A percentile compares a stretch with the other conserved stretches of the same genome.
Conservation (phyloP, 2,797 vertebrate species). For the Poecile montanus region DNA sequence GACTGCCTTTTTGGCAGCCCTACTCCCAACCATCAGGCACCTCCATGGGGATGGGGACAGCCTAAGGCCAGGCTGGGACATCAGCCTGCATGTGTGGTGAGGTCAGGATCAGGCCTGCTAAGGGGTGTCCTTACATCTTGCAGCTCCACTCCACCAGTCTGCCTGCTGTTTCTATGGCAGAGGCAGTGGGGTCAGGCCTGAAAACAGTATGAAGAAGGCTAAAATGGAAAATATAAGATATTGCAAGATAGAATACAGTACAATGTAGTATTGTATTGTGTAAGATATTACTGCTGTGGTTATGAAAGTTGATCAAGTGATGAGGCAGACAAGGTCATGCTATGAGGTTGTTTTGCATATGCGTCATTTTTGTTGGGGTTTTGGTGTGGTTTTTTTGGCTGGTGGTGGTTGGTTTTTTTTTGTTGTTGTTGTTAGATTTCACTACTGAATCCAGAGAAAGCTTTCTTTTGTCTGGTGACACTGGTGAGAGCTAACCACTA, state of each 20-base stretch:
- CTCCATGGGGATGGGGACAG: background rate
- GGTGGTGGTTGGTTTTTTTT: background rate
- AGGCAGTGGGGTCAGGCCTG: background rate
- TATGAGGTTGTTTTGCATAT: background rate
- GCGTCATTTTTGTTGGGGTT: background rate
- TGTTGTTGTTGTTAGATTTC: background rate
- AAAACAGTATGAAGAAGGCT: background rate
- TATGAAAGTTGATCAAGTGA: background rate
- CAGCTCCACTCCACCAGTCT: background rate
- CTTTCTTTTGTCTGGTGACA: background rate
- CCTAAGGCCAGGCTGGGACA: background rate
- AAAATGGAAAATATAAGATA: background rate
- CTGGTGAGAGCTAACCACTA: fast-evolving
- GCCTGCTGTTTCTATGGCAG: background rate
- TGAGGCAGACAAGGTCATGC: background rate
- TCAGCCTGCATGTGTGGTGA: fast-evolving
- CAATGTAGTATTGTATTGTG: background rate
- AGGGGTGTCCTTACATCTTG: background rate
- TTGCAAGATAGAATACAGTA: background rate
- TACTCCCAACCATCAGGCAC: background rate
- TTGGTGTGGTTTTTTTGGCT: background rate
- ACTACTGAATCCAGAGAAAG: background rate
- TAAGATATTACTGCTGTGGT: background rate
- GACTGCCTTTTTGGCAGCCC: background rate
- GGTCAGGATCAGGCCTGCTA: background rate